A percentile compares a stretch with the other conserved stretches of the same genome.
These are phyloP conservation scores for Xyliphius kryptos DNA, from an alignment of 2,113 vertebrate species.

Conservation along the genomic window DNA sequence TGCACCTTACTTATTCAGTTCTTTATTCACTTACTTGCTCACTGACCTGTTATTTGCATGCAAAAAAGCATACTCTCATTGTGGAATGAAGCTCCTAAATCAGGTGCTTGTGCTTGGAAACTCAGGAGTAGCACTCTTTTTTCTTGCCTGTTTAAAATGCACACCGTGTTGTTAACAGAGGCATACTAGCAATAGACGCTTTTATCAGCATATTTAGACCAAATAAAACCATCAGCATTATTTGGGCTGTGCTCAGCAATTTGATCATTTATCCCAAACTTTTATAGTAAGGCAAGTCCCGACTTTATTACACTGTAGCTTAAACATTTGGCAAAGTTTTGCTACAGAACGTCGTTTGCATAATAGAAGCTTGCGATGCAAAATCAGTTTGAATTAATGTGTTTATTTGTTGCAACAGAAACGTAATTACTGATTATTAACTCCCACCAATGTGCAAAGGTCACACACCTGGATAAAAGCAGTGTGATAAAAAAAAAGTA, in stretches of 20 bases:
- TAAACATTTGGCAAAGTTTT: no score
- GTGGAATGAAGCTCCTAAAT: slow-evolving; percentile 8
- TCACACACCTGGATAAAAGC: no score
- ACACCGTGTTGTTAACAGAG: background rate
- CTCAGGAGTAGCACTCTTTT: background rate
- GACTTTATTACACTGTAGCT: no score
- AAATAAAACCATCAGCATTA: background rate
- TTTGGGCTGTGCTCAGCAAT: background rate
- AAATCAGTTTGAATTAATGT: no score
- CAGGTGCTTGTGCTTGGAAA: background rate
- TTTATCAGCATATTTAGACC: background rate
- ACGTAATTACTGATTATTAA: no score
- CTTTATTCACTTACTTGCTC: background rate
- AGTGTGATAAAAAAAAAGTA: no score
- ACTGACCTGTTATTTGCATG: slow-evolving; percentile 15
- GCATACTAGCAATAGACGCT: background rate
- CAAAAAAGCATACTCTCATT: slow-evolving; percentile 2
- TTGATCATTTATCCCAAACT: no score
- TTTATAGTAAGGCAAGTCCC: no score
- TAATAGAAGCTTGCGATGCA: no score
- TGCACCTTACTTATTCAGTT: background rate
- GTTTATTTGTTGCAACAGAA: no score
- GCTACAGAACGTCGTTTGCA: no score
- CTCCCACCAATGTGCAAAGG: no score
- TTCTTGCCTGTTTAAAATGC: slow-evolving; percentile 14